Conservation (phyloP, 1,140 invertebrate species). For the Drosophila orena region DNA sequence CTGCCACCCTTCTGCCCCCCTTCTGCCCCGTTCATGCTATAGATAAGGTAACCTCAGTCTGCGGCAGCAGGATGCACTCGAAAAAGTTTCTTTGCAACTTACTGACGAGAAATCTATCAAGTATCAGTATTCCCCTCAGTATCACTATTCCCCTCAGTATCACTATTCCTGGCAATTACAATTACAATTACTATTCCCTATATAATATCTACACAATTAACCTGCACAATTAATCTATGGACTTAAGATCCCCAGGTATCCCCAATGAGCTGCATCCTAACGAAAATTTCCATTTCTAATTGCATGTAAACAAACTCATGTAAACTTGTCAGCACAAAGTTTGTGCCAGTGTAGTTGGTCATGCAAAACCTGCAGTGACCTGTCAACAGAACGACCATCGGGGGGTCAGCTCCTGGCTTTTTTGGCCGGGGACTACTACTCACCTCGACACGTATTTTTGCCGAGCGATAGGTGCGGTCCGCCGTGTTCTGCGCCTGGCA, state of each 20-base stretch:
- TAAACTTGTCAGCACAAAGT: no score
- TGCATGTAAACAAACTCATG: no score
- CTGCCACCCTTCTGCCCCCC: no score
- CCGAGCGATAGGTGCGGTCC: constrained; percentile 88
- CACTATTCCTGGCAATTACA: no score
- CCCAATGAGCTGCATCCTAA: no score
- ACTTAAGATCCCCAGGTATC: no score
- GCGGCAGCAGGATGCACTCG: constrained; percentile 7
- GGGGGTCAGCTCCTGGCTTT: neutral
- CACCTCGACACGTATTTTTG: constrained; percentile 88
- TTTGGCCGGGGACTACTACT: constrained; percentile 66
- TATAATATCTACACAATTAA: no score
- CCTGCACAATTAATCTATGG: no score
- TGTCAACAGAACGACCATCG: constrained; percentile 1
- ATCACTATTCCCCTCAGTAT: no score
- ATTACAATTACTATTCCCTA: no score
- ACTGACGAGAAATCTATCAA: no score
- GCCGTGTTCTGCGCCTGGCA: constrained; percentile 92
- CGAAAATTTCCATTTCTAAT: neutral
- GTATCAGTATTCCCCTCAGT: no score
- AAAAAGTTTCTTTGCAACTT: neutral
- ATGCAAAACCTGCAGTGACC: constrained; percentile 31
- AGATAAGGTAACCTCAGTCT: constrained; percentile 39
- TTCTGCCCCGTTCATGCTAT: constrained; percentile 12
- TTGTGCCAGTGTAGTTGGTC: neutral